phyloP scores from a whole-genome alignment of 2,113 vertebrate genomes.

The Chrysochloris asiatica region DNA sequence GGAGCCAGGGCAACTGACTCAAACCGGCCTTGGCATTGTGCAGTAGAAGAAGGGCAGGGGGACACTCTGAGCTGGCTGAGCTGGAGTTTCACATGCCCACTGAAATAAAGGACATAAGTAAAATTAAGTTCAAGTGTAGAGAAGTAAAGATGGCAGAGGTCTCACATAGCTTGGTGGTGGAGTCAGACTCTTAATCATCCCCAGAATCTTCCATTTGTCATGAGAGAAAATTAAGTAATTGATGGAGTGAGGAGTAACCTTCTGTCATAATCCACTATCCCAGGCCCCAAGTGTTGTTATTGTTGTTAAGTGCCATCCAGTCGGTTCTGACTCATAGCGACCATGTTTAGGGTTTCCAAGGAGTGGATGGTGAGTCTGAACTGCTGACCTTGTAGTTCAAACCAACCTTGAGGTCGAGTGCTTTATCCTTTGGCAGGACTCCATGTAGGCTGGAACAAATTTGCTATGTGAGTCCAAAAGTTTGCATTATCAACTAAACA shows the following conservation, averaged over 20 bases:
- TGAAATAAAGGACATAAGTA: neutral
- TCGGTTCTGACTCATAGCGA: too few relatives aligned
- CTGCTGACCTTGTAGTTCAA: too few relatives aligned
- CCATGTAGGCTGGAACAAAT: neutral
- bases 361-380: too few relatives aligned
- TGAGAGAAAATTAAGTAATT: neutral
- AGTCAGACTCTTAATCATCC: too few relatives aligned
- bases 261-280: neutral
- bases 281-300: too few relatives aligned
- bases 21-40: neutral
- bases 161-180: neutral
- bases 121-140: neutral
- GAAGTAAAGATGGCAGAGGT: neutral
- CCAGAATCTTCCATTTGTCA: neutral
- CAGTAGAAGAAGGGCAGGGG: neutral
- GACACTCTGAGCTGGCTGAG: neutral
- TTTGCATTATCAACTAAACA: neutral
- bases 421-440: too few relatives aligned
- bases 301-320: too few relatives aligned
- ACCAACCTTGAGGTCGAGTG: too few relatives aligned
- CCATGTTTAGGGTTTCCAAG: too few relatives aligned
- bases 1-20: neutral
- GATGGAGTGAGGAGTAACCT: neutral
- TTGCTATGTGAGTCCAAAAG: neutral
- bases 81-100: neutral